These are phyloP conservation scores for Lepidocolaptes lacrymiger DNA, from an alignment of 2,797 vertebrate genomes.

Conservation along the genomic window DNA sequence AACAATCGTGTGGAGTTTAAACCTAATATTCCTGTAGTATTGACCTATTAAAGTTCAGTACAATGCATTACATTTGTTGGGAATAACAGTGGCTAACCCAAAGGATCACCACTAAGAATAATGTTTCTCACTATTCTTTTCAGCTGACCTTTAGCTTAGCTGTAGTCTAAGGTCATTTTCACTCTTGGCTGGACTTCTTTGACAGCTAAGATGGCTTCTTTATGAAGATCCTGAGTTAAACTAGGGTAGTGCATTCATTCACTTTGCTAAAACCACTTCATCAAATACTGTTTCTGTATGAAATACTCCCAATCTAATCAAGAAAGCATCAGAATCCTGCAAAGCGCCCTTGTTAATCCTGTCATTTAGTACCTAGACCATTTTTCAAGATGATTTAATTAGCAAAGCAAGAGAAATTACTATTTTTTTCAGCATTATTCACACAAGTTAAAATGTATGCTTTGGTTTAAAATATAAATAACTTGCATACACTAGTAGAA, in stretches of 20 bases:
- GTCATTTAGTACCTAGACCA: constrained; percentile 65
- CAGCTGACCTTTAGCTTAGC: constrained; percentile 72
- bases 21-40: not conserved
- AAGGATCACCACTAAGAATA: constrained; percentile 2
- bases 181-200: constrained; percentile 75
- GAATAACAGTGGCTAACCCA: not conserved
- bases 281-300: constrained; percentile 67
- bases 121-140: constrained; percentile 60
- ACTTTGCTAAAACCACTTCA: constrained; percentile 67
- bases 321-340: constrained; percentile 73
- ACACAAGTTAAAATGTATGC: constrained; percentile 46
- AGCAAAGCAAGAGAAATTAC: constrained; percentile 69
- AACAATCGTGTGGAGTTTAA: not conserved
- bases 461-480: constrained; percentile 68
- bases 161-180: constrained; percentile 79
- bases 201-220: constrained; percentile 72
- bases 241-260: constrained; percentile 57
- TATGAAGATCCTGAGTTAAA: constrained; percentile 71
- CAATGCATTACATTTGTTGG: not conserved
- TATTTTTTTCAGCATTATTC: constrained; percentile 54
- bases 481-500: constrained; percentile 3
- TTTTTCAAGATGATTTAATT: constrained; percentile 78
- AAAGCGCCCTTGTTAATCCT: constrained; percentile 70
- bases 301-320: constrained; percentile 74
- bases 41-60: not conserved